These are phyloP conservation scores for Chrysolina haemoptera DNA, from an alignment of 2,888 invertebrate genomes.

Conservation along the genomic window DNA sequence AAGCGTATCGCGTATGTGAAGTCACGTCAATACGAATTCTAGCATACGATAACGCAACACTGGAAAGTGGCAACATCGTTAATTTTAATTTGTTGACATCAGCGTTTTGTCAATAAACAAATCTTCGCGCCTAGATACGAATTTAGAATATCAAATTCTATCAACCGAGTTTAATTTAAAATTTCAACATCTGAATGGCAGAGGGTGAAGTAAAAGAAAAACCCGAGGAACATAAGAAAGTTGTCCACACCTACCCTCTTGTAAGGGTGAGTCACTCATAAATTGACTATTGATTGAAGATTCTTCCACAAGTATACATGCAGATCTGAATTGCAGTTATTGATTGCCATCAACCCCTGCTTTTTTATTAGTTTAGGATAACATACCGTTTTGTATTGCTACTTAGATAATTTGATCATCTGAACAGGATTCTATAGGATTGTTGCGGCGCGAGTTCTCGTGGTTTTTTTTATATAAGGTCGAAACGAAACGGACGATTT, in stretches of 20 bases:
- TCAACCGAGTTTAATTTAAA: neutral
- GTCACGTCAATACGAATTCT: too few species aligned
- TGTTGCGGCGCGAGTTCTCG: too few species aligned
- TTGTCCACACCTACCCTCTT: constrained; percentile 59
- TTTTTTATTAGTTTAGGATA: too few species aligned
- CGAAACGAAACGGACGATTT: too few species aligned
- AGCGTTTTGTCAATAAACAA: constrained; percentile 24
- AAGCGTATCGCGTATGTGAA: too few species aligned
- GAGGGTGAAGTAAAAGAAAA: constrained; percentile 55
- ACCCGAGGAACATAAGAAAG: constrained; percentile 55
- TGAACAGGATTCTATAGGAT: too few species aligned
- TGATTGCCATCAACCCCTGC: neutral
- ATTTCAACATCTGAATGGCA: constrained; percentile 47
- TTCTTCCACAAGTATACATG: constrained; percentile 1
- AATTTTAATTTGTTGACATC: constrained; percentile 9
- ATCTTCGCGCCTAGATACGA: constrained; percentile 25
- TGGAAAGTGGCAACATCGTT: neutral
- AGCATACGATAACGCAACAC: neutral
- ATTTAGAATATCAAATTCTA: neutral
- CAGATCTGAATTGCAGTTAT: neutral
- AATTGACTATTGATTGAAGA: constrained; percentile 46
- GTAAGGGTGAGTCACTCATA: constrained; percentile 57
- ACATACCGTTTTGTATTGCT: too few species aligned
- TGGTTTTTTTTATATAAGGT: too few species aligned
- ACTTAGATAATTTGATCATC: too few species aligned